Evolutionary conservation across 2,888 invertebrate genomes (phyloP).

Genomic region (Drosophila meridiana): DNA sequence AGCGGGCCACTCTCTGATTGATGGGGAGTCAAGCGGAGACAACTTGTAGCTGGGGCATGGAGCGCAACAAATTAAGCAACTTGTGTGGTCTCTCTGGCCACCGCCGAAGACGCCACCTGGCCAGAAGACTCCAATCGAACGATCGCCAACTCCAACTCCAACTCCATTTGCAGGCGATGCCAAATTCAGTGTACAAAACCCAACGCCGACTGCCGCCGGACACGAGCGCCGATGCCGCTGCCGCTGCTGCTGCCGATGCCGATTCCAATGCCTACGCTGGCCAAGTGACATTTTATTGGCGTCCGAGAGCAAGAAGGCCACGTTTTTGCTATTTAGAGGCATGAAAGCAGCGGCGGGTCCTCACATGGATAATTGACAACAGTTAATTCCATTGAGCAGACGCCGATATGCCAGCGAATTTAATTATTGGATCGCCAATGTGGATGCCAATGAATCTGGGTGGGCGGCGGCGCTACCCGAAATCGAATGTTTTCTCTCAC

Average conservation of each 20-base stretch:
- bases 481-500: slow-evolving; percentile 1
- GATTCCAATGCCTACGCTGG: slow-evolving; percentile 32
- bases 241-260: slow-evolving; percentile 12
- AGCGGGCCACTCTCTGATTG: slow-evolving; percentile 68
- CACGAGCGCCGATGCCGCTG: slow-evolving; percentile 64
- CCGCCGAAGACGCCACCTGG: slow-evolving; percentile 78
- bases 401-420: slow-evolving; percentile 72
- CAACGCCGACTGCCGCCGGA: slow-evolving; percentile 54
- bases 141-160: slow-evolving; percentile 7
- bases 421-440: slow-evolving; percentile 65
- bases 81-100: slow-evolving; percentile 71
- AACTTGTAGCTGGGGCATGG: slow-evolving; percentile 63
- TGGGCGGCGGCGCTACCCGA: slow-evolving; percentile 46
- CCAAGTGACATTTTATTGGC: slow-evolving; percentile 80
- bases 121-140: slow-evolving; percentile 31
- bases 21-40: slow-evolving; percentile 78
- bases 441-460: slow-evolving; percentile 42
- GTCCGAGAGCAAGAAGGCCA: slow-evolving; percentile 39
- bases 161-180: slow-evolving; percentile 46
- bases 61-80: slow-evolving; percentile 78
- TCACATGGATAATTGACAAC: slow-evolving; percentile 77
- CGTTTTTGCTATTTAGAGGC: slow-evolving; percentile 75
- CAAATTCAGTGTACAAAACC: slow-evolving; percentile 68
- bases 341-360: slow-evolving; percentile 74
- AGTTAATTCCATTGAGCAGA: slow-evolving; percentile 76